These are phyloP conservation scores for Trematomus loennbergii DNA, from an alignment of 2,113 vertebrate genomes.

Conservation along the genomic window DNA sequence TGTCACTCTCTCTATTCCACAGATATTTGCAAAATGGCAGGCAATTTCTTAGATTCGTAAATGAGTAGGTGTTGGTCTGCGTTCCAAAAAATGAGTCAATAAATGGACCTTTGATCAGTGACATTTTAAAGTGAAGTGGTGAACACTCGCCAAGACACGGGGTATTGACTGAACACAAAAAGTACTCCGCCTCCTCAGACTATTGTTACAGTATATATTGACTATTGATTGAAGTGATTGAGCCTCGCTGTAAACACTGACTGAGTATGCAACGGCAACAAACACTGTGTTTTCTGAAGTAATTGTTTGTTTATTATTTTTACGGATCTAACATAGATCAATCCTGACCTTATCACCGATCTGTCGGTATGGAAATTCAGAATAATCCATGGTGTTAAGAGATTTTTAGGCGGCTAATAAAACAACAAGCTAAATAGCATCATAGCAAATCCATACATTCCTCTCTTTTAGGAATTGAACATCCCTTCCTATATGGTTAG, in stretches of 20 bases:
- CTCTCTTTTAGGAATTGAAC: background rate
- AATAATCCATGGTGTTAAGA: background rate
- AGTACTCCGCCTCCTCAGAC: background rate
- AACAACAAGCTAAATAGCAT: background rate
- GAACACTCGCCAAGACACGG: background rate
- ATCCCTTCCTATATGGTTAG: background rate
- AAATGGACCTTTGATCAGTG: background rate
- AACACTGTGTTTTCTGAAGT: background rate
- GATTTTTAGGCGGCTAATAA: background rate
- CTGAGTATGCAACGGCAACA: background rate
- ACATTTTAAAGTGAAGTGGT: background rate
- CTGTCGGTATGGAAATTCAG: background rate
- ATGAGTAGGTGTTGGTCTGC: constrained; percentile 11
- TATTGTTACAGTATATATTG: background rate
- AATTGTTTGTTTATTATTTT: background rate
- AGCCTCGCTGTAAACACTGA: background rate
- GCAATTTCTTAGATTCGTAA: constrained; percentile 4
- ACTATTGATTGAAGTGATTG: background rate
- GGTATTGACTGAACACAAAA: background rate
- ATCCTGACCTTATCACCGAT: background rate
- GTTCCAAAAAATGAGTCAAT: constrained; percentile 8
- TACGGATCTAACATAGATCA: background rate
- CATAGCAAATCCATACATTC: background rate
- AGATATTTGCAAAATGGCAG: background rate
- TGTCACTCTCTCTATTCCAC: constrained; percentile 2